phyloP scores from a whole-genome alignment of 2,888 invertebrate genomes.

The Sinotaia quadrata region DNA sequence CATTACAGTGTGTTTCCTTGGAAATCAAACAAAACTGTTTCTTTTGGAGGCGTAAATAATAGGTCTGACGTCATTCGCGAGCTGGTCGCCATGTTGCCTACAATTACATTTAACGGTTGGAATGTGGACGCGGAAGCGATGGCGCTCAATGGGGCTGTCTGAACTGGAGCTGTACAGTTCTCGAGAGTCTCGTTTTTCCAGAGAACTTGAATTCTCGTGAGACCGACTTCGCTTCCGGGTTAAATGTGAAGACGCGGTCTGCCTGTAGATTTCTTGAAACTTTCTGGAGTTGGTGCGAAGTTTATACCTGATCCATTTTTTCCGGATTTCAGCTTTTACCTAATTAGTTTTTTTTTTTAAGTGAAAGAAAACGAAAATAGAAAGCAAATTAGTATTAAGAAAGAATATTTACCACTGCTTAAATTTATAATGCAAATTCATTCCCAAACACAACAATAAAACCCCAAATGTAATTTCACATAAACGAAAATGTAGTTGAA shows the following conservation, averaged over 20 bases:
- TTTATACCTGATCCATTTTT: constrained; percentile 37
- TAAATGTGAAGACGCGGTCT: constrained; percentile 19
- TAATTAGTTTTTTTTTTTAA: no score
- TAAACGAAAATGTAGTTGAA: background rate
- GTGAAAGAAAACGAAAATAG: no score
- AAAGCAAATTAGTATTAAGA: background rate
- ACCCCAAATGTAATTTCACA: background rate
- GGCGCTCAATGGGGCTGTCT: constrained; percentile 17
- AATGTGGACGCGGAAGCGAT: constrained; percentile 25
- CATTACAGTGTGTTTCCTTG: no score
- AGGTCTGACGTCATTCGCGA: constrained; percentile 27
- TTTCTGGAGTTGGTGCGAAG: constrained; percentile 37
- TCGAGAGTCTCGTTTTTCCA: constrained; percentile 22
- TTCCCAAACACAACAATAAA: no score
- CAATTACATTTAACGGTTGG: constrained; percentile 28
- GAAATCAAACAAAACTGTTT: constrained; percentile 31
- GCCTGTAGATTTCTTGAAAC: constrained; percentile 32
- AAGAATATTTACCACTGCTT: no score
- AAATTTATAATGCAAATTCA: no score
- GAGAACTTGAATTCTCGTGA: constrained; percentile 25
- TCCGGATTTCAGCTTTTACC: constrained; percentile 37
- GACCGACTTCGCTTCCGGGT: constrained; percentile 33
- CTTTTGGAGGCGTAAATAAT: constrained; percentile 29
- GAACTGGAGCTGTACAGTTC: constrained; percentile 26
- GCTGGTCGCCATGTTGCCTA: constrained; percentile 3